These are phyloP conservation scores for Chrysomallon squamiferum DNA, from an alignment of 1,140 invertebrate species.

Conservation along the genomic window DNA sequence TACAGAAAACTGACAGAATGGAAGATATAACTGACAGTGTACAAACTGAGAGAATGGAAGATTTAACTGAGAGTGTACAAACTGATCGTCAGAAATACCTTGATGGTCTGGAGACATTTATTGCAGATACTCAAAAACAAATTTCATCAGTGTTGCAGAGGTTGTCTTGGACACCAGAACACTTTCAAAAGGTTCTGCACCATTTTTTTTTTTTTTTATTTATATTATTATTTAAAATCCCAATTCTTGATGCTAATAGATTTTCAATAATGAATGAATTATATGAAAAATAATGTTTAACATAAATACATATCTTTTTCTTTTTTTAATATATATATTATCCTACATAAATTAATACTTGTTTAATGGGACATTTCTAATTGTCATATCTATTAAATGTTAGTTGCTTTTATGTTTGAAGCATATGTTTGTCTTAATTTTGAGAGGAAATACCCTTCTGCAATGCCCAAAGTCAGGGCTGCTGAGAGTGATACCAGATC, in stretches of 20 bases:
- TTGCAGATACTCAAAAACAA: slow-evolving; percentile 13
- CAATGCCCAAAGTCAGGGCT: too few relatives aligned
- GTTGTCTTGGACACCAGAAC: slow-evolving; percentile 29
- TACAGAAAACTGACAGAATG: too few relatives aligned
- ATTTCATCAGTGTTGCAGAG: slow-evolving; percentile 7
- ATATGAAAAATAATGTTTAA: not conserved
- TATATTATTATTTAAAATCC: not conserved
- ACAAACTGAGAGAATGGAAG: too few relatives aligned
- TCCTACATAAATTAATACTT: not conserved
- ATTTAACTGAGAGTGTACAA: too few relatives aligned
- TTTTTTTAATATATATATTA: not conserved
- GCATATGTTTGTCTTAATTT: too few relatives aligned
- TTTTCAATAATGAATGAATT: not conserved
- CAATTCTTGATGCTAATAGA: not conserved
- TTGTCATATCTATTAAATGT: too few relatives aligned
- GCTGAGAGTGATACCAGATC: too few relatives aligned
- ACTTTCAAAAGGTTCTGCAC: slow-evolving; percentile 19
- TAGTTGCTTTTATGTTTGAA: too few relatives aligned
- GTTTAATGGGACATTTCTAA: not conserved
- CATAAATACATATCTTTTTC: not conserved
- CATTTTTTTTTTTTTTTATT: not conserved
- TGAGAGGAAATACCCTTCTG: too few relatives aligned
- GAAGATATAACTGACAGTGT: too few relatives aligned
- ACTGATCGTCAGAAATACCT: slow-evolving; percentile 1
- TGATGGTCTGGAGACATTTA: slow-evolving; percentile 5